Evolutionary conservation across 2,113 vertebrate species (phyloP).

Genomic region (Mystacornis crossleyi): DNA sequence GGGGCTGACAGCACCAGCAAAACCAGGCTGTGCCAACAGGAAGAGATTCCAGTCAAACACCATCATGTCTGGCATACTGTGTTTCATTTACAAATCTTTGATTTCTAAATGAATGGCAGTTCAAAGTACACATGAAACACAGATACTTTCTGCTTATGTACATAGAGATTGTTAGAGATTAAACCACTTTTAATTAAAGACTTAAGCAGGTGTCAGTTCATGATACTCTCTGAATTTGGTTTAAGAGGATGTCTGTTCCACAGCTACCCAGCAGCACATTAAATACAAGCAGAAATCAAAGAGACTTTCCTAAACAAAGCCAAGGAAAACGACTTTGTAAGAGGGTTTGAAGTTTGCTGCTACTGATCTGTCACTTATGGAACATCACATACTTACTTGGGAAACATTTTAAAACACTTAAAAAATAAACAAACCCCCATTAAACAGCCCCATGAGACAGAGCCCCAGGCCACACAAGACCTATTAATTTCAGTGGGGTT

Average conservation of each 20-base stretch:
- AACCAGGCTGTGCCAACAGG: neutral
- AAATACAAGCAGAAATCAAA: constrained; percentile 47
- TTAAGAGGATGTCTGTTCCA: neutral
- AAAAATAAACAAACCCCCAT: neutral
- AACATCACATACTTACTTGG: neutral
- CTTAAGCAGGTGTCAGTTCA: constrained; percentile 42
- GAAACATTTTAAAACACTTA: neutral
- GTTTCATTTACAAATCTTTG: constrained; percentile 60
- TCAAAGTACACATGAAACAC: constrained; percentile 57
- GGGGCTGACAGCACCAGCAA: neutral
- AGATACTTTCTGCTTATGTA: constrained; percentile 28
- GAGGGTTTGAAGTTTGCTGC: neutral
- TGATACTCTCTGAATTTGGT: constrained; percentile 22
- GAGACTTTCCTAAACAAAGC: neutral
- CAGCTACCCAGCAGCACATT: neutral
- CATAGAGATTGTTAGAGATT: constrained; percentile 47
- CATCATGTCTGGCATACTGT: neutral
- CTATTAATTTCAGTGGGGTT: neutral
- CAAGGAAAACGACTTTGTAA: neutral
- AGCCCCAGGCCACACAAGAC: neutral
- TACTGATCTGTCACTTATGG: neutral
- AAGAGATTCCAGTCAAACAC: constrained; percentile 27
- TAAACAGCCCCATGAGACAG: neutral
- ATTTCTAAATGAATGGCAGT: constrained; percentile 50
- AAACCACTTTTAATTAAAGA: constrained; percentile 59